Evolutionary conservation across 2,113 vertebrate species (phyloP).

Genomic region (Rutilus rutilus): DNA sequence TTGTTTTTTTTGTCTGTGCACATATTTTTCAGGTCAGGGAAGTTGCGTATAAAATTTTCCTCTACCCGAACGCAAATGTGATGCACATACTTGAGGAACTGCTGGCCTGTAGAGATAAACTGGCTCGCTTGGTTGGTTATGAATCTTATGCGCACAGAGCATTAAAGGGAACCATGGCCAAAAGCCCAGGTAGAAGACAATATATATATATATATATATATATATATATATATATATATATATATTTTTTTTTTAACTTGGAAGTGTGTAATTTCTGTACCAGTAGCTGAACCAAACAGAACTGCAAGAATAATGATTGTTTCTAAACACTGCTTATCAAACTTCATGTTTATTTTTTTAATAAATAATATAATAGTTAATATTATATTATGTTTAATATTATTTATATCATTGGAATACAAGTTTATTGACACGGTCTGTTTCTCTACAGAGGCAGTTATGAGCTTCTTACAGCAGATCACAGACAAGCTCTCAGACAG

Average conservation of each 20-base stretch:
- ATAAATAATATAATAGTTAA: neutral
- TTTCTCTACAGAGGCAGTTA: conserved; percentile 84
- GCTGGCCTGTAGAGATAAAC: conserved; percentile 81
- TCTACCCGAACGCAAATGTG: conserved; percentile 84
- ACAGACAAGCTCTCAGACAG: conserved; percentile 89
- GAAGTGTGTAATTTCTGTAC: neutral
- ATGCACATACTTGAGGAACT: conserved; percentile 86
- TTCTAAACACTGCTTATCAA: neutral
- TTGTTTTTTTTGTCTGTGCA: neutral
- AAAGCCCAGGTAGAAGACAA: conserved; percentile 83
- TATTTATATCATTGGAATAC: neutral
- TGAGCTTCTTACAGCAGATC: conserved; percentile 88
- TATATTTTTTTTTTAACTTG: neutral
- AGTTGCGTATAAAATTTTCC: conserved; percentile 93
- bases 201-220: no score
- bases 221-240: no score
- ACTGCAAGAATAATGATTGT: neutral
- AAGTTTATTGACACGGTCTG: neutral
- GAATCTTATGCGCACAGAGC: conserved; percentile 89
- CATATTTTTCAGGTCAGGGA: conserved; percentile 83
- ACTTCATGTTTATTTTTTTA: neutral
- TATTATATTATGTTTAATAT: neutral
- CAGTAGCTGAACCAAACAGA: neutral
- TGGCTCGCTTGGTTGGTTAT: conserved; percentile 92
- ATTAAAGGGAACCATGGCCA: conserved; percentile 92